Percentiles rank a stretch among this genome's conserved stretches.
phyloP scores from a whole-genome alignment of 2,797 vertebrate species.

The Tragopan temminckii region DNA sequence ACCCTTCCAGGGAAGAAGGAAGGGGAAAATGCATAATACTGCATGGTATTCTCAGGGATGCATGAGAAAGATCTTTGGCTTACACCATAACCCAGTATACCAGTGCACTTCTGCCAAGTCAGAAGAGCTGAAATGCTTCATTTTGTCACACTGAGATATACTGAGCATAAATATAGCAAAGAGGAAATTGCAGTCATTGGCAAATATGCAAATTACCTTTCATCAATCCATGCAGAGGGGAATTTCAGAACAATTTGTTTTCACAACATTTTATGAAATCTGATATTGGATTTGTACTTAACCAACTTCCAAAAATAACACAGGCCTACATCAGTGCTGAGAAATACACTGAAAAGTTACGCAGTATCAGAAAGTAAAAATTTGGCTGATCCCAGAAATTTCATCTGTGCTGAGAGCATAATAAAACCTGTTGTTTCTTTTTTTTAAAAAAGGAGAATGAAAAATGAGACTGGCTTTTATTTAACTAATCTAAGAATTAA shows the following conservation, averaged over 20 bases:
- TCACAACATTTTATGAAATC: neutral
- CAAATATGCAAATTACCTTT: slow-evolving; percentile 3
- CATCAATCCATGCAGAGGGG: neutral
- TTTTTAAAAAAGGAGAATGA: neutral
- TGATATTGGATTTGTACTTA: neutral
- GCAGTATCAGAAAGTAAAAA: neutral
- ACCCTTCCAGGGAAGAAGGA: neutral
- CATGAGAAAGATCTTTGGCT: neutral
- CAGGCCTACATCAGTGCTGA: neutral
- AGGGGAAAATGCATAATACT: neutral
- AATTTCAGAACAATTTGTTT: neutral
- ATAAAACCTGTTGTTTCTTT: neutral
- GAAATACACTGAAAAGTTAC: neutral
- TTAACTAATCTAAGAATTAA: slow-evolving; percentile 52
- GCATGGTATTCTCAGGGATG: accelerated
- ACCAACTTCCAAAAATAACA: neutral
- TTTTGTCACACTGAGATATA: neutral
- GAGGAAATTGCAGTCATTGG: neutral
- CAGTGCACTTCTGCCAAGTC: neutral
- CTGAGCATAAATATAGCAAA: neutral
- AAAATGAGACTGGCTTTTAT: slow-evolving; percentile 23
- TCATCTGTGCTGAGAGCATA: neutral
- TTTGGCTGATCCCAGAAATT: neutral
- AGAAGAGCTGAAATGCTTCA: neutral
- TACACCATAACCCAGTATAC: accelerated